Evolutionary conservation across 2,888 invertebrate genomes (phyloP), one percentile per base, ranked within the genome.

Genomic region (Clusia tigrina): DNA sequence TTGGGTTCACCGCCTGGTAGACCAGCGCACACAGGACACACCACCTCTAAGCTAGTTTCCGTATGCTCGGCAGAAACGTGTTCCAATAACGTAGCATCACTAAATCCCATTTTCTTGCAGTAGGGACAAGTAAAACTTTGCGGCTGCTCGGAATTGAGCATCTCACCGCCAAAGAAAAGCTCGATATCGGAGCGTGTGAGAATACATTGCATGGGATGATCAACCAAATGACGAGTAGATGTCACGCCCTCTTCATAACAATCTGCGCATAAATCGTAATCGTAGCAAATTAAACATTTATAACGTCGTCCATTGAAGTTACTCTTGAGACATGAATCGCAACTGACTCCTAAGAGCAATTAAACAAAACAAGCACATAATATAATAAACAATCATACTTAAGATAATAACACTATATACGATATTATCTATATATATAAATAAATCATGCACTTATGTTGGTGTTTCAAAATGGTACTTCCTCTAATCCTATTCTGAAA

Each of bases 191-290:
- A 90, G 85, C 96, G 89, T 74, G 98, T 97, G 81, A 98, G 89
- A 79, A 98, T 97, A 85, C 98, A 98, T 87, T 99, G 98, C 94
- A 99, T 96, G 64, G 98, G 96, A 87, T 99, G 98, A 85, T 96
- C 96, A 77, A 93, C 91, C 74, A 94, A 92, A 85, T 99, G 98
- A 78, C 95, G 90, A 72, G 94, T 93, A 76, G 93, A 94, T 69
- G 92, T 93, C 71, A 93, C 93, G 78, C 94, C 94, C 77, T 91
- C 91, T 84, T 98, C 96, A 85, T 94, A 97, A 85, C 98, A 98
- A 78, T 91, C 90, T 79, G 96, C 94, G 87, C 98, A 99, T 79
- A 99, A 88, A 88, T 99, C 98, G 87, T 97, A 99, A 87, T 99
- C 98, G 86, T 95, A 97, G 87, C 98, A 99, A 80, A 97, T 92